These are phyloP conservation scores for Lucifuga dentata DNA, from an alignment of 2,113 vertebrate species.

Conservation along the genomic window DNA sequence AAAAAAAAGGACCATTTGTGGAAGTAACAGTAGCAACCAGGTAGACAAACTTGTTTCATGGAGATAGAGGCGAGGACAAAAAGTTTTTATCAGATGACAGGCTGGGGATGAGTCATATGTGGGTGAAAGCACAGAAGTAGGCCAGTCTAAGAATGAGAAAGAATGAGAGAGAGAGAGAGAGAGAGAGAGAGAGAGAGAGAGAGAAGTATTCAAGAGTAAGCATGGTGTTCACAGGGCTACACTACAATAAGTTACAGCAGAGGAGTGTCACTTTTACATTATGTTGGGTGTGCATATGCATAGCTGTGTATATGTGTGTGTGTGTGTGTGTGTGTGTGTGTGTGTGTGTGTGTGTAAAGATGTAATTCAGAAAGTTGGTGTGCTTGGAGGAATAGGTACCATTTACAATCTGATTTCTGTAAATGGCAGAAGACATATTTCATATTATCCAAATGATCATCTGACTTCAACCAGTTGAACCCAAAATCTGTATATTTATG, in stretches of 20 bases:
- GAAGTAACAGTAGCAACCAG: constrained; percentile 24
- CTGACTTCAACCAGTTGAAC: no score
- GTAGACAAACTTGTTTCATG: constrained; percentile 51
- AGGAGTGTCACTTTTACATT: no score
- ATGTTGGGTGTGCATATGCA: constrained; percentile 1
- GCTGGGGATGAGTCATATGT: constrained; percentile 66
- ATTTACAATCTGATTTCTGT: not conserved
- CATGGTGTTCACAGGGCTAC: constrained; percentile 16
- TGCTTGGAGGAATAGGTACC: not conserved
- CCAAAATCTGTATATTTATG: no score
- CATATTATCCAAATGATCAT: no score
- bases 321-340: not conserved
- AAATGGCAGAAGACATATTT: constrained; percentile 6
- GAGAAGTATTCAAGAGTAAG: constrained; percentile 51
- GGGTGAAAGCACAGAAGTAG: constrained; percentile 64
- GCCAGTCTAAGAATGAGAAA: constrained; percentile 55
- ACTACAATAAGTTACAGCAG: constrained; percentile 22
- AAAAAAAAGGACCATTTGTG: constrained; percentile 8
- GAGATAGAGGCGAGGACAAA: constrained; percentile 55
- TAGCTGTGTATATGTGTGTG: not conserved
- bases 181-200: no score
- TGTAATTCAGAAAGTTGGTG: not conserved
- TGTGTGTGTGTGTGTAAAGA: not conserved
- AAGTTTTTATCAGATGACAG: constrained; percentile 66
- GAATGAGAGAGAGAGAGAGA: not conserved